Conservation (phyloP, 2,888 invertebrate species). For the Oligia fasciuncula region DNA sequence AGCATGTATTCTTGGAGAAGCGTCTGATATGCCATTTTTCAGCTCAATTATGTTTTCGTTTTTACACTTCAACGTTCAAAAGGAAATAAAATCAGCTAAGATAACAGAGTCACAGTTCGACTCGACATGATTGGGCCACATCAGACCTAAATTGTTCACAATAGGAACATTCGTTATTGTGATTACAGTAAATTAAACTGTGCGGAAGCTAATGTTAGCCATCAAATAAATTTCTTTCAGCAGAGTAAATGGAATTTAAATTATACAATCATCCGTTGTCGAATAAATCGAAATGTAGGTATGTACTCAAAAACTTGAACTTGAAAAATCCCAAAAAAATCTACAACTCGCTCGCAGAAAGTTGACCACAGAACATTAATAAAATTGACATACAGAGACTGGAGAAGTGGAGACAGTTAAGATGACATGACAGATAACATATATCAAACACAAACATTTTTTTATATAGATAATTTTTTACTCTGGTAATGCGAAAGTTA, state of each 20-base stretch:
- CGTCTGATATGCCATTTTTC: slow-evolving; percentile 95
- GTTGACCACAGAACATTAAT: background rate
- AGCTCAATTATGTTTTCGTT: slow-evolving; percentile 41
- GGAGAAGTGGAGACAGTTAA: too few species aligned
- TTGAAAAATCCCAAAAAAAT: slow-evolving; percentile 24
- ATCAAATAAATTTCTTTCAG: slow-evolving; percentile 5
- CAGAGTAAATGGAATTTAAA: slow-evolving; percentile 4
- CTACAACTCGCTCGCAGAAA: slow-evolving; percentile 29
- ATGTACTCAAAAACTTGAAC: slow-evolving; percentile 19
- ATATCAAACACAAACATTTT: background rate
- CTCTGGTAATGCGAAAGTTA: background rate
- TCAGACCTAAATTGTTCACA: slow-evolving; percentile 75
- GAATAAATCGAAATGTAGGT: slow-evolving; percentile 4
- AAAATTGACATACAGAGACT: background rate
- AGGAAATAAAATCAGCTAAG: slow-evolving; percentile 65
- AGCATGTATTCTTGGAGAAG: slow-evolving; percentile 96
- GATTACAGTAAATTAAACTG: slow-evolving; percentile 44
- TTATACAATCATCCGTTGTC: slow-evolving; percentile 10
- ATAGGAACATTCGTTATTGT: slow-evolving; percentile 52
- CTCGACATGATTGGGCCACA: slow-evolving; percentile 88
- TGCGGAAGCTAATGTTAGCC: background rate
- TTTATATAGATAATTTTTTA: background rate
- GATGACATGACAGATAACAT: slow-evolving; percentile 5
- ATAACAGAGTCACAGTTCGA: slow-evolving; percentile 69
- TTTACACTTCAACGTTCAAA: slow-evolving; percentile 56